Conservation (phyloP, 2,888 invertebrate genomes). For the Tortricodes alternella region DNA sequence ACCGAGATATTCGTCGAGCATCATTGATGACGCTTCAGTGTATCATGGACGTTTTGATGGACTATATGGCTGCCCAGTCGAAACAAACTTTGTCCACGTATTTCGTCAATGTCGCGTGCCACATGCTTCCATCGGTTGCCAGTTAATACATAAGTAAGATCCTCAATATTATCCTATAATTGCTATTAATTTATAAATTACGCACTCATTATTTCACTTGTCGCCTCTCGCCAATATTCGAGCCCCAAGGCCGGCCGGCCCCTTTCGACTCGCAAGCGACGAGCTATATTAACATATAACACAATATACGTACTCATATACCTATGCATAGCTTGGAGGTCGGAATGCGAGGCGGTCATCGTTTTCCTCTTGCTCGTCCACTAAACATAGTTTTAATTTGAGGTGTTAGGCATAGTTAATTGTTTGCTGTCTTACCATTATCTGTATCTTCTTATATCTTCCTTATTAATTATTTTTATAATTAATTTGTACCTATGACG, state of each 20-base stretch:
- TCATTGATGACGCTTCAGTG: too few relatives aligned
- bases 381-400: constrained; percentile 3
- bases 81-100: too few relatives aligned
- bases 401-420: constrained; percentile 6
- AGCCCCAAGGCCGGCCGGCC: constrained; percentile 61
- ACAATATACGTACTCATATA: constrained; percentile 51
- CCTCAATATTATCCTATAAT: constrained; percentile 7
- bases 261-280: constrained; percentile 67
- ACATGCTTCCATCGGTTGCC: too few relatives aligned
- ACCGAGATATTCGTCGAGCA: too few relatives aligned
- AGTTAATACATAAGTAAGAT: too few relatives aligned
- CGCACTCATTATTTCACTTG: constrained; percentile 40
- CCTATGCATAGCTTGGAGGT: constrained; percentile 41
- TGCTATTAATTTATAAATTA: constrained; percentile 12
- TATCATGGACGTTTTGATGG: too few relatives aligned
- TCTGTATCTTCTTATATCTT: not conserved
- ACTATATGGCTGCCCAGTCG: too few relatives aligned
- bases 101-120: too few relatives aligned
- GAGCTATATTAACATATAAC: constrained; percentile 62
- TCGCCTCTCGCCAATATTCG: constrained; percentile 34
- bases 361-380: constrained; percentile 22
- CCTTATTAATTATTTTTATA: too few relatives aligned
- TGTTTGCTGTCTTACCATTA: constrained; percentile 1
- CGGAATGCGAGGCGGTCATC: constrained; percentile 37
- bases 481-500: too few relatives aligned